phyloP scores from a whole-genome alignment of 2,888 invertebrate species.

The Drosophila subquinaria region DNA sequence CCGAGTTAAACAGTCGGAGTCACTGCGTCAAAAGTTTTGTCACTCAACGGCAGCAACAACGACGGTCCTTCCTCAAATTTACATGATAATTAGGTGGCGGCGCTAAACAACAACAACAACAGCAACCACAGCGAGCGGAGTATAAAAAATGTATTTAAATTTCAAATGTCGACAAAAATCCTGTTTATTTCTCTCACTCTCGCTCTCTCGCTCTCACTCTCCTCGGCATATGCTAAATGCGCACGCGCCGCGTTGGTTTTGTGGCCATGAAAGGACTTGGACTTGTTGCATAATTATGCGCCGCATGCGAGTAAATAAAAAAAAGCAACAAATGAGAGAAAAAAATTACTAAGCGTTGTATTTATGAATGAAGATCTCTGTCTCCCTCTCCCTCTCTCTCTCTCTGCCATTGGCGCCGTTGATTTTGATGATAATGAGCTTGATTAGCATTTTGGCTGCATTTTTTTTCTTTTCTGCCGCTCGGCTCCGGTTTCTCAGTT shows the following conservation, averaged over 20 bases:
- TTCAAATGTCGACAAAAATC: constrained; percentile 76
- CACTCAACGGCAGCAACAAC: constrained; percentile 35
- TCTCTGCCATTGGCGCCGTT: constrained; percentile 48
- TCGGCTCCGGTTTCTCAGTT: constrained; percentile 26
- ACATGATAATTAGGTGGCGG: constrained; percentile 76
- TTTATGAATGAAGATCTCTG: constrained; percentile 79
- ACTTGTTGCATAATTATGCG: constrained; percentile 83
- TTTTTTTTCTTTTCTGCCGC: constrained; percentile 38
- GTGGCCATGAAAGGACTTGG: constrained; percentile 77
- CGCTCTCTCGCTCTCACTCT: constrained; percentile 1
- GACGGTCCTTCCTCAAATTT: constrained; percentile 70
- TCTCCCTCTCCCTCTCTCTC: constrained; percentile 8
- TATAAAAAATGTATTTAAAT: constrained; percentile 70
- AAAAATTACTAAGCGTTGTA: constrained; percentile 66
- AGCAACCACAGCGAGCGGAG: constrained; percentile 4
- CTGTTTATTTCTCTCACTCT: constrained; percentile 62
- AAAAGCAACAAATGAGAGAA: constrained; percentile 27
- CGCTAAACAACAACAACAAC: constrained; percentile 42
- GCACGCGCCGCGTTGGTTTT: constrained; percentile 78
- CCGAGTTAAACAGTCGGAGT: constrained; percentile 40
- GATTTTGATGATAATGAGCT: constrained; percentile 81
- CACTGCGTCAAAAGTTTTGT: constrained; percentile 47
- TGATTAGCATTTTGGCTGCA: constrained; percentile 82
- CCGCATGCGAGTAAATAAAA: constrained; percentile 65
- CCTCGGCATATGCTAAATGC: constrained; percentile 78